These are phyloP conservation scores for Camelus dromedarius DNA, from an alignment of 2,113 vertebrate genomes.

Conservation along the genomic window DNA sequence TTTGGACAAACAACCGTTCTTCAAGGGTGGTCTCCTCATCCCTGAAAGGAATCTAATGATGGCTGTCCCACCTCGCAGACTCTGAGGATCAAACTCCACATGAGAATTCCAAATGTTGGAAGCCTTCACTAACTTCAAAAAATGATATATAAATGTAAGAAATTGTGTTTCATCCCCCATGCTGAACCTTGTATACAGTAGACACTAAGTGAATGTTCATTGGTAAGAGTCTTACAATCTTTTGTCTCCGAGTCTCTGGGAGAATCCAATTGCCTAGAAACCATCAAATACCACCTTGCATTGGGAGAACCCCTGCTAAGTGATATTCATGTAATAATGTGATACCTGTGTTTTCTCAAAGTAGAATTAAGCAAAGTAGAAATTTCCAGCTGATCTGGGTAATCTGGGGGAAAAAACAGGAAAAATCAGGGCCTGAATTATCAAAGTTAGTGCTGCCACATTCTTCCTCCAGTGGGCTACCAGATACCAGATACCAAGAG, in stretches of 20 bases:
- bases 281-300: not conserved
- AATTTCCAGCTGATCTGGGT: not conserved
- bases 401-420: not conserved
- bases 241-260: not conserved
- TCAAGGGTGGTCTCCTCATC: not conserved
- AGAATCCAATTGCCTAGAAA: not conserved
- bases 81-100: not conserved
- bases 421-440: not conserved
- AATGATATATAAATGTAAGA: not conserved
- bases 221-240: not conserved
- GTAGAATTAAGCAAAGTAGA: not conserved
- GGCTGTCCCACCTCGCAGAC: not conserved
- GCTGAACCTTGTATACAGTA: not conserved
- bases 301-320: not conserved
- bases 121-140: constrained; percentile 16
- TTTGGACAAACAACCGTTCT: not conserved
- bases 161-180: not conserved
- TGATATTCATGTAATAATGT: not conserved
- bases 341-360: not conserved
- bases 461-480: not conserved
- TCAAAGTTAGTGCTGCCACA: not conserved
- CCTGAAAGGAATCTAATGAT: not conserved
- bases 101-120: not conserved
- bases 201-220: not conserved
- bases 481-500: not conserved